Evolutionary conservation across 2,888 invertebrate genomes (phyloP).

Genomic region (Hyposoter didymator): DNA sequence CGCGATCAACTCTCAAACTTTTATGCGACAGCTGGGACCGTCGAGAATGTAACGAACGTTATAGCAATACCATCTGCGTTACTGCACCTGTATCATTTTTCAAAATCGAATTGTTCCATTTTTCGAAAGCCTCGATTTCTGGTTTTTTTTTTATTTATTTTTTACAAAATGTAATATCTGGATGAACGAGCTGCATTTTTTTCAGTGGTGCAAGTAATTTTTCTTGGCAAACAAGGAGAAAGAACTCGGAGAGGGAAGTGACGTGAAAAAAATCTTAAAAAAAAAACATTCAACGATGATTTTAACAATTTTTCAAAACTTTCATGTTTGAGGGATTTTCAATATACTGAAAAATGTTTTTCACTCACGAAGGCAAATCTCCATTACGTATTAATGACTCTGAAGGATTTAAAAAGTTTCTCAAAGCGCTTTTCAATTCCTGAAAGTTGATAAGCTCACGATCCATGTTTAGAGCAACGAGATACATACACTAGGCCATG

Average conservation of each 20-base stretch:
- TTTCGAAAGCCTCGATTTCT: not conserved
- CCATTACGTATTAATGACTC: not conserved
- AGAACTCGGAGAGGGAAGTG: too few species aligned
- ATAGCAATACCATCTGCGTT: slow-evolving; percentile 21
- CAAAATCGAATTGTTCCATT: not conserved
- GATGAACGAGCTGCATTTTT: not conserved
- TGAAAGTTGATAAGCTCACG: not conserved
- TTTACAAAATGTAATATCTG: not conserved
- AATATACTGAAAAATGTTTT: not conserved
- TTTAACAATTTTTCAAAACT: too few species aligned
- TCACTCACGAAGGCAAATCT: not conserved
- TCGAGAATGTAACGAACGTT: slow-evolving; percentile 32
- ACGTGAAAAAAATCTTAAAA: too few species aligned
- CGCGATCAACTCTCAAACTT: slow-evolving; percentile 53
- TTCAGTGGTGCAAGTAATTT: not conserved
- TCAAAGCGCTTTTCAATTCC: not conserved
- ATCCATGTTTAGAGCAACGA: not conserved
- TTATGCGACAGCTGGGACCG: slow-evolving; percentile 63
- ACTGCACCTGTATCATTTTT: slow-evolving; percentile 37
- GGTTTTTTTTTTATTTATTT: not conserved
- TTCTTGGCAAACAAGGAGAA: not conserved
- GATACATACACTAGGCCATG: not conserved
- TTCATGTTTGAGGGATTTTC: too few species aligned
- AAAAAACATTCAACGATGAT: too few species aligned
- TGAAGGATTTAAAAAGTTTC: not conserved